Percentiles rank a stretch among this genome's conserved stretches.
Evolutionary conservation across 1,140 invertebrate species (phyloP).

Genomic region (Drosophila elegans): DNA sequence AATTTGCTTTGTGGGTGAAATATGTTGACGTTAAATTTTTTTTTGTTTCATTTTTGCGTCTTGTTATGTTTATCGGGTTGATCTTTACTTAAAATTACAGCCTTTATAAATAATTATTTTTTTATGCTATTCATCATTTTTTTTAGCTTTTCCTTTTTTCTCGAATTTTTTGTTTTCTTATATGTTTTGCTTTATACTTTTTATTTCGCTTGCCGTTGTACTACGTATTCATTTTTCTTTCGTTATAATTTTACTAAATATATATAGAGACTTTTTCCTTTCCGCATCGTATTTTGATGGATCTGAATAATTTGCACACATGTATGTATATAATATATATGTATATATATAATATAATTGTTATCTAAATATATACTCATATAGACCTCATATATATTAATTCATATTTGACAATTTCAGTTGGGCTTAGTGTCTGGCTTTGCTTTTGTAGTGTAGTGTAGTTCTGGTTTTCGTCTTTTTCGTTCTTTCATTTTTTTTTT

Average conservation of each 20-base stretch:
- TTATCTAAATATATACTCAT: conserved; percentile 82
- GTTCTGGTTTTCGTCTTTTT: conserved; percentile 34
- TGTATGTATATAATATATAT: conserved; percentile 69
- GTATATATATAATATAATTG: conserved; percentile 70
- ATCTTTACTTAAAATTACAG: conserved; percentile 84
- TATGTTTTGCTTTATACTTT: conserved; percentile 78
- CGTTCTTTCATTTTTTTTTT: conserved; percentile 17
- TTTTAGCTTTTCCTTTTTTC: conserved; percentile 5
- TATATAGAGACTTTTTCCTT: conserved; percentile 58
- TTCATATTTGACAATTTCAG: conserved; percentile 81
- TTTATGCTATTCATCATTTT: conserved; percentile 44
- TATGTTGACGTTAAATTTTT: conserved; percentile 69
- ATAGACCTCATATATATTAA: conserved; percentile 66
- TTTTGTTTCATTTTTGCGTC: conserved; percentile 42
- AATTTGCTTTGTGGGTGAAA: conserved; percentile 76
- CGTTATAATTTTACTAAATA: conserved; percentile 78
- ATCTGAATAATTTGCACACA: conserved; percentile 82
- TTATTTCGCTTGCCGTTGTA: conserved; percentile 80
- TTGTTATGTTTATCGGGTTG: conserved; percentile 60
- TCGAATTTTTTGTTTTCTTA: conserved; percentile 41
- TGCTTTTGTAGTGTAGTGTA: conserved; percentile 73
- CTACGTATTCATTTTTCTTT: conserved; percentile 73
- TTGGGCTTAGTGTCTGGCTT: conserved; percentile 82
- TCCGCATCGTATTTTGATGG: conserved; percentile 59
- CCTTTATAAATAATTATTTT: conserved; percentile 84